These are phyloP conservation scores for Myotis vivesi DNA, from an alignment of 2,797 vertebrate species.

Conservation along the genomic window DNA sequence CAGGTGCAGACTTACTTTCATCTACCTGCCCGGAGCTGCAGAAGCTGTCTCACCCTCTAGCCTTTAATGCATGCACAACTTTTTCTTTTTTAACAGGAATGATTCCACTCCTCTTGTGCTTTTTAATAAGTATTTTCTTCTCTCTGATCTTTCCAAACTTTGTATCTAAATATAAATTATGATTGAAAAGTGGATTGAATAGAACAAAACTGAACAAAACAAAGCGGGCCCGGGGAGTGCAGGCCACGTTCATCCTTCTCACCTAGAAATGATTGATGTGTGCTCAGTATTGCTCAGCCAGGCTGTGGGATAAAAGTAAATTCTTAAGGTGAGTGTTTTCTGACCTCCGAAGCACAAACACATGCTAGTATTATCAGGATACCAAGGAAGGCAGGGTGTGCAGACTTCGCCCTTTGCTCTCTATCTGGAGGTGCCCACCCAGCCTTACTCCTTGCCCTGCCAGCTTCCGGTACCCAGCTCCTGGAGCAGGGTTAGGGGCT, in stretches of 20 bases:
- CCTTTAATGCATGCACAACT: rapidly evolving
- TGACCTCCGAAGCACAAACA: neutral
- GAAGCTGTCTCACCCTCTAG: rapidly evolving
- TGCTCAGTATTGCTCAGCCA: rapidly evolving
- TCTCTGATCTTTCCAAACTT: neutral
- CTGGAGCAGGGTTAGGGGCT: rapidly evolving
- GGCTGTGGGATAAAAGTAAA: neutral
- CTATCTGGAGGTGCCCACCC: rapidly evolving
- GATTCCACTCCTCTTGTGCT: neutral
- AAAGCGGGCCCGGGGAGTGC: rapidly evolving
- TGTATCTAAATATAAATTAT: neutral
- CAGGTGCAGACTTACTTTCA: too few relatives aligned
- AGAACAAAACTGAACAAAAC: neutral
- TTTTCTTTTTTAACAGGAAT: neutral
- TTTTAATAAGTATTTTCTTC: neutral
- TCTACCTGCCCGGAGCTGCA: neutral
- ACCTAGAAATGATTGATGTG: rapidly evolving
- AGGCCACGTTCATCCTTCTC: rapidly evolving
- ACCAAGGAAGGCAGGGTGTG: rapidly evolving
- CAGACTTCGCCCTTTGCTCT: rapidly evolving
- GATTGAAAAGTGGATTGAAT: neutral
- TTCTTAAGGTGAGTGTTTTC: neutral
- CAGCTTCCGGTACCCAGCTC: rapidly evolving
- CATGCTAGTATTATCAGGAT: rapidly evolving
- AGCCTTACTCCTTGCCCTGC: rapidly evolving